phyloP scores from a whole-genome alignment of 2,113 vertebrate species.

The Elgaria multicarinata region DNA sequence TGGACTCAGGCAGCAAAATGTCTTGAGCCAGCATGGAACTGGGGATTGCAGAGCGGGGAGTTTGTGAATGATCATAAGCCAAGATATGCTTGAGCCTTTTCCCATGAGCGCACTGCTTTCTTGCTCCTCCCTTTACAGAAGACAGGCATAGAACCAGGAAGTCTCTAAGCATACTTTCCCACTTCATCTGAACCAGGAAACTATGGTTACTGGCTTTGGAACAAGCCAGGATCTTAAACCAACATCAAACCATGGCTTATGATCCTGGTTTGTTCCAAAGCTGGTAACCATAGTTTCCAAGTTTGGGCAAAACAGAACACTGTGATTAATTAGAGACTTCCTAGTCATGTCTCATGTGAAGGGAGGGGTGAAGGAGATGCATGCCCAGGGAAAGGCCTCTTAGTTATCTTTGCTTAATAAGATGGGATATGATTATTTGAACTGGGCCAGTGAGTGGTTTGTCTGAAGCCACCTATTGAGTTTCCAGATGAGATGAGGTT shows the following conservation, averaged over 20 bases:
- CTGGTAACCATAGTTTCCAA: too few species aligned
- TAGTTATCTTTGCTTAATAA: background rate
- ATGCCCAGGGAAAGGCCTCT: background rate
- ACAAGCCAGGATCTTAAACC: background rate
- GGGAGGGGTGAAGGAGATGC: too few species aligned
- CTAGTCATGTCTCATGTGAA: too few species aligned
- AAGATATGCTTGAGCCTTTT: too few species aligned
- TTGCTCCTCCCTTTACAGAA: background rate
- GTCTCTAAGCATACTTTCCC: background rate
- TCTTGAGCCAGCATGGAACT: background rate
- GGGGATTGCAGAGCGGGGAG: too few species aligned
- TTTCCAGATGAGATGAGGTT: background rate
- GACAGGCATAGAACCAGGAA: background rate
- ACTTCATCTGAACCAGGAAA: background rate
- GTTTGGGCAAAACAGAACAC: too few species aligned
- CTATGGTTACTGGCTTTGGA: background rate
- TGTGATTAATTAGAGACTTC: too few species aligned
- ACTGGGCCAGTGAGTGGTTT: background rate
- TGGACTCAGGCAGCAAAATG: background rate
- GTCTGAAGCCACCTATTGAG: background rate
- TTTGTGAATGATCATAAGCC: background rate
- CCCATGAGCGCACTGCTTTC: background rate
- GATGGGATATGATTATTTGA: background rate
- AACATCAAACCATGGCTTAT: background rate
- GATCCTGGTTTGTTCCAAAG: too few species aligned